Percentiles rank a stretch among this genome's conserved stretches.
These are phyloP conservation scores for Acleris literana DNA, from an alignment of 2,888 invertebrate species.

Conservation along the genomic window DNA sequence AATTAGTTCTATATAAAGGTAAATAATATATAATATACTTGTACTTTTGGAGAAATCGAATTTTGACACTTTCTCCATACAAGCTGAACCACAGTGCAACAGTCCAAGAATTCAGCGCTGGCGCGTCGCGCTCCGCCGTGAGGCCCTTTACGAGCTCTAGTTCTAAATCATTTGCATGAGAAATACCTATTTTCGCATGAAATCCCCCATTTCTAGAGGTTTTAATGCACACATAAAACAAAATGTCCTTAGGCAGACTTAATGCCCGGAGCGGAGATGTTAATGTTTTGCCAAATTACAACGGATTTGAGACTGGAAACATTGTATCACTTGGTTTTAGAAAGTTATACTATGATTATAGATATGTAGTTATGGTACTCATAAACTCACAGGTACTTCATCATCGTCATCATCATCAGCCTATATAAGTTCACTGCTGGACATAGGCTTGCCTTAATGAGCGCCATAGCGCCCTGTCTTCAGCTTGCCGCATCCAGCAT, in stretches of 20 bases:
- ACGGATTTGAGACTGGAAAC: constrained; percentile 1
- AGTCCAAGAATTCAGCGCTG: background rate
- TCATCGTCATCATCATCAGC: too few relatives aligned
- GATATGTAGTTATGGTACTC: too few relatives aligned
- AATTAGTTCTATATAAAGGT: too few relatives aligned
- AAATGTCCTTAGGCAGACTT: constrained; percentile 18
- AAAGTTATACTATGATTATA: background rate
- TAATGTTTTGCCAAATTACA: constrained; percentile 15
- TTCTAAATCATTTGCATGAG: constrained; percentile 35
- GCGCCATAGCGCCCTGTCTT: too few relatives aligned
- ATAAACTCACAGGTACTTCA: too few relatives aligned
- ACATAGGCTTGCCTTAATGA: too few relatives aligned
- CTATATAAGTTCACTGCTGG: too few relatives aligned
- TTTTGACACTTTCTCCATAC: too few relatives aligned
- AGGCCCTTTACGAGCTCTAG: constrained; percentile 7
- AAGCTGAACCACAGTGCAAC: too few relatives aligned
- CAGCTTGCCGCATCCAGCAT: too few relatives aligned
- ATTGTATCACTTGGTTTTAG: background rate
- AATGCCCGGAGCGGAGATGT: constrained; percentile 11
- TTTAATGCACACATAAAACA: constrained; percentile 35
- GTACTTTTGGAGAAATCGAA: too few relatives aligned
- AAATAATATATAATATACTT: too few relatives aligned
- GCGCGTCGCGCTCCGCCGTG: background rate
- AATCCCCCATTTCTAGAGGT: constrained; percentile 24
- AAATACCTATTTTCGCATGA: constrained; percentile 31